Conservation (phyloP, 30 jellyfish, hydroid and myxozoan genomes). For the Turritopsis rubra region DNA sequence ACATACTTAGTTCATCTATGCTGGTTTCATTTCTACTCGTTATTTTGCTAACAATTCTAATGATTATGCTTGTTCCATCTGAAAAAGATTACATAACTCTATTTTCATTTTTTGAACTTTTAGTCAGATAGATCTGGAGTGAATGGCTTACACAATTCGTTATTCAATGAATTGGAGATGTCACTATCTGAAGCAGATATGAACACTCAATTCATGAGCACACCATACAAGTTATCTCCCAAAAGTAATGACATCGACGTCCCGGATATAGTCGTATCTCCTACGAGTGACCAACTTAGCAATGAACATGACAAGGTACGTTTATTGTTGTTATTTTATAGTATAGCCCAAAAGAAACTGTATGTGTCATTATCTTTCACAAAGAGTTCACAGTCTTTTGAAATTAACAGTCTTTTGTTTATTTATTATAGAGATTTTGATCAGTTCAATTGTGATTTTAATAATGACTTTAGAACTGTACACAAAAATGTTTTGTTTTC, state of each 20-base stretch:
- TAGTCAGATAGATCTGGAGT: not conserved
- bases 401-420: too few relatives aligned
- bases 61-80: not conserved
- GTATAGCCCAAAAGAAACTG: not conserved
- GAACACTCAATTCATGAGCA: conserved; percentile 23
- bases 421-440: too few relatives aligned
- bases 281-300: not conserved
- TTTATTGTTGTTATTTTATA: not conserved
- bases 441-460: too few relatives aligned
- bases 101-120: not conserved
- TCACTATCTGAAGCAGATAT: conserved; percentile 61
- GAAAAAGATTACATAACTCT: not conserved
- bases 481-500: too few relatives aligned
- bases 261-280: conserved; percentile 12
- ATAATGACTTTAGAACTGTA: too few relatives aligned
- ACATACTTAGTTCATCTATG: too few relatives aligned
- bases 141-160: conserved; percentile 46
- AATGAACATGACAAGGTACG: not conserved
- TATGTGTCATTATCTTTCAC: not conserved
- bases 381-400: too few relatives aligned
- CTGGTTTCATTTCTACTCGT: too few relatives aligned
- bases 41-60: too few relatives aligned
- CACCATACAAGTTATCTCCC: conserved; percentile 25
- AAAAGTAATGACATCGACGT: not conserved
- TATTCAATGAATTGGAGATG: conserved; percentile 73